These are phyloP conservation scores for Epizoanthus stellaris DNA, from an alignment of 92 coral and sea anemone genomes.

Conservation along the genomic window DNA sequence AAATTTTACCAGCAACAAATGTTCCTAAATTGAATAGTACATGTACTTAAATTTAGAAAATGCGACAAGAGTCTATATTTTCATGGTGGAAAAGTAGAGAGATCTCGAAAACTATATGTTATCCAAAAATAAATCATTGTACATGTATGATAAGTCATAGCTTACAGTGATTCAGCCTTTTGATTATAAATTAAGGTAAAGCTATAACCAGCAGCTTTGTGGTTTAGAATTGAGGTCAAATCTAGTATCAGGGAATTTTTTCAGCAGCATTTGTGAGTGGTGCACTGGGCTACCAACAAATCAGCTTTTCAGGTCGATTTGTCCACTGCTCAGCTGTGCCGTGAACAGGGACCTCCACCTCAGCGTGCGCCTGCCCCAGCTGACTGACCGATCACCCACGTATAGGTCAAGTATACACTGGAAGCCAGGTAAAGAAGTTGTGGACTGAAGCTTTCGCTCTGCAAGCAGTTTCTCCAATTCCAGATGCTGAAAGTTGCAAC, in stretches of 20 bases:
- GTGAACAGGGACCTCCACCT: constrained; percentile 40
- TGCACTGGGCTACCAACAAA: constrained; percentile 31
- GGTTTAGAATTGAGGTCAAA: background rate
- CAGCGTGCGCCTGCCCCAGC: constrained; percentile 22
- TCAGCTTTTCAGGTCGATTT: constrained; percentile 29
- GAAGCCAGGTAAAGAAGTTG: constrained; percentile 27
- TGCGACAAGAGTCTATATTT: no score
- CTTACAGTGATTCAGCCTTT: no score
- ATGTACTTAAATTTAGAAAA: no score
- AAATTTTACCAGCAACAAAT: background rate
- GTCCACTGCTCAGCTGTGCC: constrained; percentile 38
- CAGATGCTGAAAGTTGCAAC: constrained; percentile 37
- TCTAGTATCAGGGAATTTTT: background rate
- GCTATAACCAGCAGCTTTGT: background rate
- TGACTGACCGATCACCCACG: constrained; percentile 25
- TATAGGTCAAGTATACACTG: constrained; percentile 43
- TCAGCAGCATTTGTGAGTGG: constrained; percentile 43
- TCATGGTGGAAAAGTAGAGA: no score
- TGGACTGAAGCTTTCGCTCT: constrained; percentile 7
- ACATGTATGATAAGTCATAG: no score
- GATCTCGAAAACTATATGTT: no score
- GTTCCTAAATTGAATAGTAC: no score
- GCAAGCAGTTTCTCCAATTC: constrained; percentile 11
- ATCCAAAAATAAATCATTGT: no score
- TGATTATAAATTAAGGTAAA: no score